Evolutionary conservation across 2,797 vertebrate species (phyloP), one percentile per base, ranked within the genome.

Genomic region (Argentina silus): DNA sequence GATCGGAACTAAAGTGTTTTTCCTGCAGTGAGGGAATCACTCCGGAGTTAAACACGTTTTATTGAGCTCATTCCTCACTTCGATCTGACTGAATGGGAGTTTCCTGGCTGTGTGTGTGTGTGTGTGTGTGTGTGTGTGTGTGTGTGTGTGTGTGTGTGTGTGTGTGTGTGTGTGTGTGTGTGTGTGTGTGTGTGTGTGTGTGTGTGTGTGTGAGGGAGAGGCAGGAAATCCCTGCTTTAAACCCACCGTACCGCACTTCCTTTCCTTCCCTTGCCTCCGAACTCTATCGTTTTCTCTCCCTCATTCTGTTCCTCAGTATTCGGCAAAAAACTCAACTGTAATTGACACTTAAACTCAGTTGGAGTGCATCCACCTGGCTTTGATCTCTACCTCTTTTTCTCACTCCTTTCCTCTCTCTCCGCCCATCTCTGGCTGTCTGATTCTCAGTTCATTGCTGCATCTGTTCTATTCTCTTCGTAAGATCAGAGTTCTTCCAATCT

Each of bases 161-260:
- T 36, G 27, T 36, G 27, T 36, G 27, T 36, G 27, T 4, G 27
- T 36, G 27, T 36, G 27, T 36, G 27, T 36, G 27, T 36, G 27
- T 36, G 27, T 36, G 27, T 36, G 27, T 36, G 27, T 36, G 27
- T 4, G 27, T 36, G 27, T 36, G 27, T 36, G 27, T 75, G 73
- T 67, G 69, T 72, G 69, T 42, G 62, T 72, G 50, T 62, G 59
- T 48, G 27, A 36, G 48, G 7, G 45, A 53, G 48, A 9, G 47
- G 60, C 21, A 11, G 91, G 90, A 92, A 91, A 87, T 89, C 79
- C 81, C 84, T 79, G 81, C 84, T 88, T 86, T 82, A 72, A 86
- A 83, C 79, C 75, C 71, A 74, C 84, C 76, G 47, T 79, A n/a
- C 73, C 73, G 71, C 78, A 56, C 44, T 85, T 77, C 85, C 47